Base-by-base conservation (phyloP, 2,888 invertebrate species). In the Brenthis hecate region DNA sequence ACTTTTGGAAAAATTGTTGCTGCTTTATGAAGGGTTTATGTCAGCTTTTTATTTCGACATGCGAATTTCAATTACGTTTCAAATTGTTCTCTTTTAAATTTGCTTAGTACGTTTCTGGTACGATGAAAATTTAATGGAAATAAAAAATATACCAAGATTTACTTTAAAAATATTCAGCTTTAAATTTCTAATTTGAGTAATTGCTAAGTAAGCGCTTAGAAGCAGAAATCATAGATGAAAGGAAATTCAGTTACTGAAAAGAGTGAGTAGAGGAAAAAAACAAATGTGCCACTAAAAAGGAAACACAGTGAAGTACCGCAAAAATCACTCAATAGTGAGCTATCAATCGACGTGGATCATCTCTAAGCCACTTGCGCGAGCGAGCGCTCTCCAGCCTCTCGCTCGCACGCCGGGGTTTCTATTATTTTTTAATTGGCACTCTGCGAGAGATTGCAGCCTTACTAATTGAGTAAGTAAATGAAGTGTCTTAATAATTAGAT, bases 341-440 rank as follows among this genome's bases (percentile, higher is more conserved):
- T 79, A 80, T 81, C 80, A 80, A 80, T 83, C 79, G 80, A 76
- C 73, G 76, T 74, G 81, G 80, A 83, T 83, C 82, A 85, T 86
- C 83, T 86, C 84, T 84, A 84, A 86, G 80, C 82, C 85, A 78
- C 80, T 85, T 73, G 81, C 79, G 76, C 73, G 81, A 85, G 81
- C 78, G 80, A 79, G 81, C 77, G 72, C 78, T 69, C 81, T 83
- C 79, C 68, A 80, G 74, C 76, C 76, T 88, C 84, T 85, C 86
- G 75, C 85, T 87, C 82, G 81, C 85, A 85, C 85, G 77, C 78
- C 76, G 82, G 81, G 84, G 81, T 78, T 82, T 85, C 88, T 86
- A 87, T 90, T 88, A 88, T 89, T 89, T 91, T 91, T 92, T 92
- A 92, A 92, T 92, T 92, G 92, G 90, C 86, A 89, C 91, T 92